Evolutionary conservation across 2,797 vertebrate genomes (phyloP).

Genomic region (Alcedo atthis): DNA sequence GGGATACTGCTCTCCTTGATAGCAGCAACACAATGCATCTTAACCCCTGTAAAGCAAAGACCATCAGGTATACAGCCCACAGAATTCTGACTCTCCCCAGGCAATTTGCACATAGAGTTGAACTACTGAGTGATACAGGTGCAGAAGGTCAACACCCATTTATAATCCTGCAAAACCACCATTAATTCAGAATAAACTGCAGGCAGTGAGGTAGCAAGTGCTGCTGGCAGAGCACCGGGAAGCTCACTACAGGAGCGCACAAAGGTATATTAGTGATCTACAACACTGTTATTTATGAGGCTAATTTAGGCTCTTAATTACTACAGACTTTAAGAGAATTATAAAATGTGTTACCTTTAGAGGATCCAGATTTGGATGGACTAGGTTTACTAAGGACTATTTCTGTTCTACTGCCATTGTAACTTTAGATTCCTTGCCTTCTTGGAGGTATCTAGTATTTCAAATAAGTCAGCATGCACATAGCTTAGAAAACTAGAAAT

Average conservation of each 20-base stretch:
- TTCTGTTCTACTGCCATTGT: not conserved
- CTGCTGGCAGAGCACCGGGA: fast-evolving
- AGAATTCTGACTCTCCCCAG: not conserved
- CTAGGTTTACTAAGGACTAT: not conserved
- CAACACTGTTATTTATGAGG: not conserved
- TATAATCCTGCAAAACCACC: not conserved
- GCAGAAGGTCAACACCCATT: not conserved
- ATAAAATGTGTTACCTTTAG: not conserved
- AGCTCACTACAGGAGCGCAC: not conserved
- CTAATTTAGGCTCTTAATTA: not conserved
- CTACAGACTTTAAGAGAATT: not conserved
- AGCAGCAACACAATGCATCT: not conserved
- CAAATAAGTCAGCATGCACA: not conserved
- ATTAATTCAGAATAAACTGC: not conserved
- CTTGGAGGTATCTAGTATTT: not conserved
- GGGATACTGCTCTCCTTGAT: not conserved
- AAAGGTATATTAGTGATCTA: not conserved
- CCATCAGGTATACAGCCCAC: not conserved
- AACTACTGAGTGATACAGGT: not conserved
- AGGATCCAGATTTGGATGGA: not conserved
- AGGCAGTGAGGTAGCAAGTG: not conserved
- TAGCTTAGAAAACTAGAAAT: not conserved
- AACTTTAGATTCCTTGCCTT: not conserved
- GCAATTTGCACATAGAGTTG: not conserved
- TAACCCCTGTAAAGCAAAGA: not conserved